Evolutionary conservation across 2,113 vertebrate species (phyloP), one percentile per base, ranked within the genome.

Genomic region (Synchiropus splendidus): DNA sequence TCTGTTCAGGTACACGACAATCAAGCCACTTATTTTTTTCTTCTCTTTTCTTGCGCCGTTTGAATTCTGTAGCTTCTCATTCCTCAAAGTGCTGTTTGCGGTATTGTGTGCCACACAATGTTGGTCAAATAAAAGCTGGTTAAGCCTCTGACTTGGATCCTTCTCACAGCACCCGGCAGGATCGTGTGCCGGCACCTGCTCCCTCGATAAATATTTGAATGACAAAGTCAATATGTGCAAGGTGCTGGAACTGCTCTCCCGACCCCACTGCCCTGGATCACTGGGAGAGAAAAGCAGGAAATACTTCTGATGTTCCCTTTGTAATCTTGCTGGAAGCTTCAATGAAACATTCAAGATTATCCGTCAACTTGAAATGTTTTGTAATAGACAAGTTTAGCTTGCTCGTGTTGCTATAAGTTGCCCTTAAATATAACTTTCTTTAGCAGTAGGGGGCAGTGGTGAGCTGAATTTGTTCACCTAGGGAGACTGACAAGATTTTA

Each of bases 71-170:
- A 12, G 15, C 1, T 34, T 34, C 37, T 39, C 37, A 11, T 6
- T 13, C 1, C 32, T 34, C 12, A 12, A 37, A n/a, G 6, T 37
- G 21, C 21, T 16, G 14, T 30, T 5, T 42, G n/a, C 18, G 9
- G 40, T 14, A 40, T 55, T 51, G 8, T 63, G 39, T 70, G 54
- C 58, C 50, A 73, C 58, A 1, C 50, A 45, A 42, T 61, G 40
- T 55, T 55, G 70, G 61, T 66, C 67, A 73, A 80, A 82, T 80
- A 80, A 82, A 10, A 74, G 54, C 51, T 14, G 32, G n/a, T 27
- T 55, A n/a, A n/a, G n/a, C 6, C 36, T 43, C 51, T 39, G 1
- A 12, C 39, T 49, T 12, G 18, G 31, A 17, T 58, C 46, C 43
- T 64, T 10, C 16, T 40, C 1, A 16, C 3, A 32, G 48, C 6